Conservation (phyloP, 2,113 vertebrate genomes). For the Protobothrops mucrosquamatus region DNA sequence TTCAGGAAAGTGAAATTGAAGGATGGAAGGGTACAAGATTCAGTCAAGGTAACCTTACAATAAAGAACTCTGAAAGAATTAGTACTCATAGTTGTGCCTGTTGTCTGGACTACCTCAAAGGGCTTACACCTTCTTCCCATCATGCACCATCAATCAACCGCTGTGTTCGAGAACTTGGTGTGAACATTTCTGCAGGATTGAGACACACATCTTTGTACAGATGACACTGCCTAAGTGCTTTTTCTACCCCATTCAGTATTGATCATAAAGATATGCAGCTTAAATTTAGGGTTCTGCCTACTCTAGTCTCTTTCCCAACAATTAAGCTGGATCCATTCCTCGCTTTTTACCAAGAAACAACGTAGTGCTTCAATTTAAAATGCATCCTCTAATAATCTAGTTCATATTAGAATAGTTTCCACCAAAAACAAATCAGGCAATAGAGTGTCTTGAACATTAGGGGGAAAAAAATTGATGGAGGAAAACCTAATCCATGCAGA, state of each 20-base stretch:
- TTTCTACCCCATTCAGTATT: not conserved
- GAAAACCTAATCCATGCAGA: not conserved
- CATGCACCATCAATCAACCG: not conserved
- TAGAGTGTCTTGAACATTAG: not conserved
- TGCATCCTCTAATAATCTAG: conserved; percentile 30
- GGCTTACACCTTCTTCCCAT: not conserved
- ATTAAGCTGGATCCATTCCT: conserved; percentile 45
- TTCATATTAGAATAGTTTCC: conserved; percentile 35
- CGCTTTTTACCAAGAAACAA: conserved; percentile 41
- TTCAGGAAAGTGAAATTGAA: not conserved
- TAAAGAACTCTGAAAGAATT: not conserved
- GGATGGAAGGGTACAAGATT: not conserved
- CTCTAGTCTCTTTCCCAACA: not conserved
- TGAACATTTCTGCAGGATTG: not conserved
- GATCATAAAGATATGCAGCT: conserved; percentile 8
- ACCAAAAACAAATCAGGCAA: conserved; percentile 28
- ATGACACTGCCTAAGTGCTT: not conserved
- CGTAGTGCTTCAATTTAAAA: conserved; percentile 50
- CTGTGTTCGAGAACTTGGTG: not conserved
- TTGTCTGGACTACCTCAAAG: not conserved
- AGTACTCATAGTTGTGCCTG: not conserved
- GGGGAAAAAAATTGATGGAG: not conserved
- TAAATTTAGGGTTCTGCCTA: not conserved
- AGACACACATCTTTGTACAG: not conserved
- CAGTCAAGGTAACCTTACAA: not conserved